Evolutionary conservation across 1,140 invertebrate species (phyloP).

Genomic region (Drosophila triauraria): DNA sequence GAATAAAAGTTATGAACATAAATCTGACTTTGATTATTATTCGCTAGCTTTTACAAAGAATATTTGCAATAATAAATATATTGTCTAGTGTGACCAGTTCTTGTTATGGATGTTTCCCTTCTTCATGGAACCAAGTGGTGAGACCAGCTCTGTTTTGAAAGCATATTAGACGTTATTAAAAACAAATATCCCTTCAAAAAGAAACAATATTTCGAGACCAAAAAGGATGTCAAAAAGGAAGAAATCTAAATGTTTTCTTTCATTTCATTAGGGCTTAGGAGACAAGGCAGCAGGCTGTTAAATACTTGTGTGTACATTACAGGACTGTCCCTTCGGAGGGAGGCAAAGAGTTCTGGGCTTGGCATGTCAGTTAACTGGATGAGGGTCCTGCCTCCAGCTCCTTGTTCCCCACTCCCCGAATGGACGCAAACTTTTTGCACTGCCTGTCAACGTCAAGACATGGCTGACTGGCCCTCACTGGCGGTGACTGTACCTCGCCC

Average conservation of each 20-base stretch:
- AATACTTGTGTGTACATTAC: conserved; percentile 66
- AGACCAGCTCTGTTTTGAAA: too few relatives aligned
- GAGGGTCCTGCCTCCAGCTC: conserved; percentile 47
- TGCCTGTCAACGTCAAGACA: conserved; percentile 73
- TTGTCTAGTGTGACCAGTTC: too few relatives aligned
- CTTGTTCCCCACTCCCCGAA: background rate
- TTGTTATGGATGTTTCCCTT: too few relatives aligned
- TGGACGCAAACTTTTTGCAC: conserved; percentile 57
- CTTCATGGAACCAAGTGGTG: too few relatives aligned
- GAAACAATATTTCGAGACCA: background rate
- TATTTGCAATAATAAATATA: too few relatives aligned
- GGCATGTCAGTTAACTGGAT: conserved; percentile 64
- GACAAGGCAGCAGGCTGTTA: conserved; percentile 18
- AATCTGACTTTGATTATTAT: too few relatives aligned
- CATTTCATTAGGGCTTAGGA: conserved; percentile 16
- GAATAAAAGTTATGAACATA: too few relatives aligned
- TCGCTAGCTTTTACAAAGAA: too few relatives aligned
- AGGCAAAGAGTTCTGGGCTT: conserved; percentile 29
- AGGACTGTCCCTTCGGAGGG: conserved; percentile 24
- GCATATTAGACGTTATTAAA: background rate
- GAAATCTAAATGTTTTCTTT: background rate
- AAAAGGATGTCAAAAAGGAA: background rate
- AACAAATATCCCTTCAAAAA: background rate
- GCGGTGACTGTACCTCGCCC: conserved; percentile 36
- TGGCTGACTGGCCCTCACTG: conserved; percentile 36